These are phyloP conservation scores for Plebejus melissa DNA, from an alignment of 2,888 invertebrate genomes.

Conservation along the genomic window DNA sequence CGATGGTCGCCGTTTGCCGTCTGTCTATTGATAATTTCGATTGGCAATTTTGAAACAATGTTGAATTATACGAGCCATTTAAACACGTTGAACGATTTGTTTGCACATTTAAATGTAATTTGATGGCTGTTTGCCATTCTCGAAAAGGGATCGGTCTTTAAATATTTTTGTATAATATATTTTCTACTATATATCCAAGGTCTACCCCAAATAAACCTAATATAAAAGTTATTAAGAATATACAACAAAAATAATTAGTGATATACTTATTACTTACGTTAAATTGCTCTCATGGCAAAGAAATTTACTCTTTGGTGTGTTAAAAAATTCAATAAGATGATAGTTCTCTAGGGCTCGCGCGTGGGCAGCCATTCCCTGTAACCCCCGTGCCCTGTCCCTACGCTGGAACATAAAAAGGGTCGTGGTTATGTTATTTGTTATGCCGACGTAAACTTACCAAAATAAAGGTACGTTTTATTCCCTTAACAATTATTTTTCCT, in stretches of 20 bases:
- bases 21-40: not conserved
- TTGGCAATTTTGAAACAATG: conserved; percentile 1
- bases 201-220: no score
- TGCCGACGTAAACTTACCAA: conserved; percentile 6
- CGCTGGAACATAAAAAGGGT: conserved; percentile 10
- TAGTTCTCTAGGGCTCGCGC: conserved; percentile 5
- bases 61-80: not conserved
- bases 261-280: no score
- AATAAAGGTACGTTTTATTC: conserved; percentile 27
- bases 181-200: no score
- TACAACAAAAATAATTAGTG: no score
- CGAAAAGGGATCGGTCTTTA: no score
- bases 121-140: not conserved
- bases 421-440: conserved; percentile 14
- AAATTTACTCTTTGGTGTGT: not conserved
- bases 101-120: not conserved
- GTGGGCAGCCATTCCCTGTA: not conserved
- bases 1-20: not conserved
- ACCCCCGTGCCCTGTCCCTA: not conserved
- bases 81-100: not conserved
- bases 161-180: no score
- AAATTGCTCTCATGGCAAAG: no score
- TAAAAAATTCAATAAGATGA: conserved; percentile 2
- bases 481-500: conserved; percentile 25
- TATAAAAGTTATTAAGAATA: no score